Evolutionary conservation across 2,888 invertebrate species (phyloP), one percentile per base, ranked within the genome.

Genomic region (Lacanobia wlatinum): DNA sequence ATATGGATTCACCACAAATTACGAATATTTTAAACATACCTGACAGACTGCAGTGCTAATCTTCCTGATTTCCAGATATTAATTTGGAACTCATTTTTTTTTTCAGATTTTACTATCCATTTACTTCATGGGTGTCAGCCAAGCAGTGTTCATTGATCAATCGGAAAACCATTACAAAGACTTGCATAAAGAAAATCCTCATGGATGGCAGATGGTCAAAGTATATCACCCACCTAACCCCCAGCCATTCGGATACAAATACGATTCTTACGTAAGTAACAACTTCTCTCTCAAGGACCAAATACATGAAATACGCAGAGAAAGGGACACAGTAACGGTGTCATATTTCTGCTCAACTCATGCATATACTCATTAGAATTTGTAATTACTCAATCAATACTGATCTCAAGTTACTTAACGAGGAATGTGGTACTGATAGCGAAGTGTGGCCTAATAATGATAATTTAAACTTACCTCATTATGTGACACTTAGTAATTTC

Each of bases 261-360:
- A 92, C 70, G 92, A 94, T 46, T 87, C 90, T 72, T 92, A 91
- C 85, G 95, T 95, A 88, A 94, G 94, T 94, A 83, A 23, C 21
- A 40, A 56, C 52, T 73, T 69, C 61, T 48, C 50, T 70, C 56
- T 76, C 84, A 84, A 84, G 84, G 85, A 86, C 72, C 52, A 70
- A 56, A 65, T 65, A 55, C 62, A 70, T 56, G 72, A 73, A 70
- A 82, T 70, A 64, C 48, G 10, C 38, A 73, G 83, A 80, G 85
- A 85, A 84, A 81, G 81, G 85, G 64, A 87, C 61, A 67, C 58
- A 73, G 80, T 75, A 52, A 69, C 66, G 46, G 80, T 78, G 61
- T 76, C 84, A 78, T 79, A 81, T 77, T 73, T 76, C 74, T 70
- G 50, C 50, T 71, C 61, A 28, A 74, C 59, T 60, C 34, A 81